A percentile compares a stretch with the other conserved stretches of the same genome.
These are phyloP conservation scores for Lathronympha strigana DNA, from an alignment of 2,888 invertebrate genomes.

Conservation along the genomic window DNA sequence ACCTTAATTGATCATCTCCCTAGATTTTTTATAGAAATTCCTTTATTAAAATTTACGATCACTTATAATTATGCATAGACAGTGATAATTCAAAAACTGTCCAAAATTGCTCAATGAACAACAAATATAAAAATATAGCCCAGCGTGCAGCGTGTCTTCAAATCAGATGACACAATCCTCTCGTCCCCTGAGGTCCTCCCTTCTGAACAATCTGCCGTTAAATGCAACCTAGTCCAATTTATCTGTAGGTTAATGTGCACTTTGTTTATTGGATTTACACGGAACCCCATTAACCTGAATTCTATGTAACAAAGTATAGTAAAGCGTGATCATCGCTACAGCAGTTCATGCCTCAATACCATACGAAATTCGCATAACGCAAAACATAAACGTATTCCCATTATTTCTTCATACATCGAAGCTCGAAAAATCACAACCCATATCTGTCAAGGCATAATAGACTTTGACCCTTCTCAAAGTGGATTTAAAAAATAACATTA, in stretches of 20 bases:
- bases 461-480: slow-evolving; percentile 45
- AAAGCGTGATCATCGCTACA: neutral
- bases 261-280: neutral
- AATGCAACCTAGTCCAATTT: neutral
- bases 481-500: slow-evolving; percentile 44
- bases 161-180: neutral
- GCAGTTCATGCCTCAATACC: too few relatives aligned
- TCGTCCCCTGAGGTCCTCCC: neutral
- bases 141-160: neutral
- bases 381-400: slow-evolving; percentile 13
- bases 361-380: slow-evolving; percentile 6
- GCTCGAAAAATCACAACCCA: slow-evolving; percentile 40
- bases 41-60: too few relatives aligned
- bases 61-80: too few relatives aligned
- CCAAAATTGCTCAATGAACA: too few relatives aligned
- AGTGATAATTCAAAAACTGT: too few relatives aligned
- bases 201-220: neutral
- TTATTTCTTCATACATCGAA: slow-evolving; percentile 30
- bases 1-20: too few relatives aligned
- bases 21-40: too few relatives aligned
- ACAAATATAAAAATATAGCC: neutral
- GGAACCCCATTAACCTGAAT: neutral
- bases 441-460: slow-evolving; percentile 43
- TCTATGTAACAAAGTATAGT: neutral
- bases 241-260: slow-evolving; percentile 2